Evolutionary conservation across 2,797 vertebrate genomes (phyloP).

Genomic region (Pseudochirops corinnae): DNA sequence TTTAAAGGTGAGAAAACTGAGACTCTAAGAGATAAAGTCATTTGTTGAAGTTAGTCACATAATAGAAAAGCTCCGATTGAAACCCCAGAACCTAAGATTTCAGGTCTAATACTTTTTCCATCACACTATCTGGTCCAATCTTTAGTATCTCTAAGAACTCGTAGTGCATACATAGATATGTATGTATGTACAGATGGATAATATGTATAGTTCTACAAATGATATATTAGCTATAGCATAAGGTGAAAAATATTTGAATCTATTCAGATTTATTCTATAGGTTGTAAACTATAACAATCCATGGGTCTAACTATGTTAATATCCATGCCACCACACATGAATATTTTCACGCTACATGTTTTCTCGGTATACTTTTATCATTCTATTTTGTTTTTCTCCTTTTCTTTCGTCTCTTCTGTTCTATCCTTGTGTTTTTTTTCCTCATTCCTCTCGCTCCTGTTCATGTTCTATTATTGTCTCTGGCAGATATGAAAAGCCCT

Average conservation of each 20-base stretch:
- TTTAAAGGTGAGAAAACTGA: neutral
- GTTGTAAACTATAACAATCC: slow-evolving; percentile 6
- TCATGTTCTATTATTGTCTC: neutral
- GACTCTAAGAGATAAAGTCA: neutral
- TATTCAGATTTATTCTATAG: slow-evolving; percentile 27
- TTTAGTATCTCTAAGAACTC: slow-evolving; percentile 13
- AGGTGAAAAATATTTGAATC: slow-evolving; percentile 31
- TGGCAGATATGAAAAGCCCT: neutral
- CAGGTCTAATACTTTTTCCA: neutral
- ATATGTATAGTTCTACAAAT: neutral
- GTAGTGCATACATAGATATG: neutral
- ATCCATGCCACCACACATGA: neutral
- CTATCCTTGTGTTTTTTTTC: neutral
- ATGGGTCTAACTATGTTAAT: neutral
- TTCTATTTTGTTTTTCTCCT: slow-evolving; percentile 24
- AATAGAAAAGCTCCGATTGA: neutral
- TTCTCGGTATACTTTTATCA: neutral
- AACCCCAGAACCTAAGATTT: neutral
- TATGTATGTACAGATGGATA: too few relatives aligned
- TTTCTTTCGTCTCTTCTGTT: neutral
- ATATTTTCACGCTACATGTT: neutral
- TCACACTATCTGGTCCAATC: neutral
- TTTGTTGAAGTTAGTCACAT: neutral
- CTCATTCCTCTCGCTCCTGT: neutral
- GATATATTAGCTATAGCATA: slow-evolving; percentile 1